These are phyloP conservation scores for Eristalis arbustorum DNA, from an alignment of 2,888 invertebrate genomes.

Conservation along the genomic window DNA sequence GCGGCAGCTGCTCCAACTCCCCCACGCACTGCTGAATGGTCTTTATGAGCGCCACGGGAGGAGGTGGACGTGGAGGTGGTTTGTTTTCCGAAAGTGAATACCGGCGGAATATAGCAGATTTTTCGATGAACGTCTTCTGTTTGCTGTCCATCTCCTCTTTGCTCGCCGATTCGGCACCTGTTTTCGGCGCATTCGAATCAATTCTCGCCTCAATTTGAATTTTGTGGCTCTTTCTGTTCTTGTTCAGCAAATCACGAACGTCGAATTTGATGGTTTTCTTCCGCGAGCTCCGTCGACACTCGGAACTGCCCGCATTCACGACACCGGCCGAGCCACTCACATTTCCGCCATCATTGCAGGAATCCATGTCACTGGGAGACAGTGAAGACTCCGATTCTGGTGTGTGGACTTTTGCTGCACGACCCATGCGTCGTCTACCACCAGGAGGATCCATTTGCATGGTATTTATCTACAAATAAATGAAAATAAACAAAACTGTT, in stretches of 20 bases:
- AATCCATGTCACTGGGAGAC: slow-evolving; percentile 39
- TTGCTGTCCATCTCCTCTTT: slow-evolving; percentile 72
- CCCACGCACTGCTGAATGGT: slow-evolving; percentile 63
- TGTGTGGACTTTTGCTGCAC: neutral
- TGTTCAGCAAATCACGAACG: slow-evolving; percentile 78
- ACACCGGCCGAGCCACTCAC: neutral
- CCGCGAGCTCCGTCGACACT: slow-evolving; percentile 78
- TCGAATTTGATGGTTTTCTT: slow-evolving; percentile 79
- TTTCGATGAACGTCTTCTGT: slow-evolving; percentile 74
- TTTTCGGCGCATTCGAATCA: slow-evolving; percentile 75
- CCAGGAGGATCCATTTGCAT: slow-evolving; percentile 58
- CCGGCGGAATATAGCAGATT: slow-evolving; percentile 74
- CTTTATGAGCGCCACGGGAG: slow-evolving; percentile 65
- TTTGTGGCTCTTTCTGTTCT: slow-evolving; percentile 77
- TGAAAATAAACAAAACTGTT: slow-evolving; percentile 38
- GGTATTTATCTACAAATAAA: slow-evolving; percentile 37
- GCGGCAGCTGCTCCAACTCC: slow-evolving; percentile 46
- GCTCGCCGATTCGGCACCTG: slow-evolving; percentile 16
- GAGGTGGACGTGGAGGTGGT: slow-evolving; percentile 70
- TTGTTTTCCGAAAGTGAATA: slow-evolving; percentile 74
- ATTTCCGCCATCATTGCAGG: slow-evolving; percentile 24
- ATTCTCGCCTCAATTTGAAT: slow-evolving; percentile 79
- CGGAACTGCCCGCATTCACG: slow-evolving; percentile 30
- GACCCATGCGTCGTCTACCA: slow-evolving; percentile 20
- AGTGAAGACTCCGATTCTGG: slow-evolving; percentile 33